These are phyloP conservation scores for Zaprionus camerounensis DNA, from an alignment of 1,140 invertebrate species.

Conservation along the genomic window DNA sequence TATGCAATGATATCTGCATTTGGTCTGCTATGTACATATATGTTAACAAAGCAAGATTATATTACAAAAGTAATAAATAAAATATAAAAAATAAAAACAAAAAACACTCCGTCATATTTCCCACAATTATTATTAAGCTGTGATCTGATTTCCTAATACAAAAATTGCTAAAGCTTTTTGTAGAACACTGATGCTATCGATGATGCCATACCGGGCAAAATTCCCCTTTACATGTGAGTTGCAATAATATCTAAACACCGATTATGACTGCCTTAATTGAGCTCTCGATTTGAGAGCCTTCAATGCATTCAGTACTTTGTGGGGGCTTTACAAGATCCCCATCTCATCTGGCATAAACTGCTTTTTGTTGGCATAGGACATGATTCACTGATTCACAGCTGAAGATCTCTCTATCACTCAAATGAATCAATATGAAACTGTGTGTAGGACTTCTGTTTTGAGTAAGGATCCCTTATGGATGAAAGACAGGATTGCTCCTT, in stretches of 20 bases:
- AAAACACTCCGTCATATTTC: not conserved
- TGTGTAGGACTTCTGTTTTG: not conserved
- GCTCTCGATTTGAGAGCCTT: constrained; percentile 2
- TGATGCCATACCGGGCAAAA: too few species aligned
- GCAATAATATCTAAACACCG: not conserved
- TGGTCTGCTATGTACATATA: not conserved
- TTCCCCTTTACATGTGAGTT: constrained; percentile 4
- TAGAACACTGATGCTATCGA: constrained; percentile 5
- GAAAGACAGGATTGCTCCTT: not conserved
- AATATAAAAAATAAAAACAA: too few species aligned
- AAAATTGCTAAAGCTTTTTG: constrained; percentile 6
- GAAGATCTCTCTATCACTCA: not conserved
- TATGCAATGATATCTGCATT: not conserved
- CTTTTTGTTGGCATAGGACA: too few species aligned
- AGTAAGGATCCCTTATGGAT: not conserved
- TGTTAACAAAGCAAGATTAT: too few species aligned
- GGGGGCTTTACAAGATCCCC: not conserved
- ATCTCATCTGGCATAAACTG: constrained; percentile 19
- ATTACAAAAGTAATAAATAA: too few species aligned
- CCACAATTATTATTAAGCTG: not conserved
- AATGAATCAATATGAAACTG: not conserved
- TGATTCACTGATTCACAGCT: not conserved
- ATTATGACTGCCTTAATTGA: not conserved
- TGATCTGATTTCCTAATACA: not conserved
- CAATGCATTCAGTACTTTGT: constrained; percentile 12